Base-by-base conservation (phyloP, 2,113 vertebrate genomes). In the Sinocyclocheilus anophthalmus region DNA sequence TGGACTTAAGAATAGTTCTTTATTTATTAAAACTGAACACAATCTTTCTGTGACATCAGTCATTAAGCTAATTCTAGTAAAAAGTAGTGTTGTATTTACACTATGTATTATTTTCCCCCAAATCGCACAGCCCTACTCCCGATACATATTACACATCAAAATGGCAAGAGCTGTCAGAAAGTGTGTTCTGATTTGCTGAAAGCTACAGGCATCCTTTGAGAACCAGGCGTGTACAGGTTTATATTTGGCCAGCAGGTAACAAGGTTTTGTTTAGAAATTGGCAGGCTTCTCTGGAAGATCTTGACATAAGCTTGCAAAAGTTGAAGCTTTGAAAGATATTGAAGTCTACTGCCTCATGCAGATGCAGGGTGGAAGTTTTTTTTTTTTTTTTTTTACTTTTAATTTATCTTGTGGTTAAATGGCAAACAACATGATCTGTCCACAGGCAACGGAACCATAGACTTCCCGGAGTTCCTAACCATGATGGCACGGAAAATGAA, bases 401-500 rank as follows among this genome's bases (percentile, higher is more conserved):
- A 2, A 48, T 12, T 48, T 48, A 11, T 48, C 10, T 48, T 48
- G 45, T 48, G 45, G 45, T 48, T 48, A 12, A 12, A 48, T 48
- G 45, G 45, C 45, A 48, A 48, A 3, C 10, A 48, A 48, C 3
- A 48, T 48, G 45, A 2, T 48, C 45, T 48, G 45, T 12, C 45
- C 45, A 48, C 88, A 97, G 96, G 97, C 39, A 98, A 97, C 0
- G 96, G 97, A 50, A 98, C 96, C 65, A 97, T 97, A 55, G 96
- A 98, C 89, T 98, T 98, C 89, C 97, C 97, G 0, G 96, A 97
- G 93, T 97, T 98, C 91, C 92, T 98, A 82, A 97, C 96, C 88
- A 97, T 97, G 97, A 97, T 97, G 97, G 97, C 96, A 4, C 94
- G 96, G 63, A 98, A 98, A 94, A 97, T 97, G 96, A 98, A 98